These are phyloP conservation scores for Fopius arisanus DNA, from an alignment of 1,140 invertebrate genomes.

Conservation along the genomic window DNA sequence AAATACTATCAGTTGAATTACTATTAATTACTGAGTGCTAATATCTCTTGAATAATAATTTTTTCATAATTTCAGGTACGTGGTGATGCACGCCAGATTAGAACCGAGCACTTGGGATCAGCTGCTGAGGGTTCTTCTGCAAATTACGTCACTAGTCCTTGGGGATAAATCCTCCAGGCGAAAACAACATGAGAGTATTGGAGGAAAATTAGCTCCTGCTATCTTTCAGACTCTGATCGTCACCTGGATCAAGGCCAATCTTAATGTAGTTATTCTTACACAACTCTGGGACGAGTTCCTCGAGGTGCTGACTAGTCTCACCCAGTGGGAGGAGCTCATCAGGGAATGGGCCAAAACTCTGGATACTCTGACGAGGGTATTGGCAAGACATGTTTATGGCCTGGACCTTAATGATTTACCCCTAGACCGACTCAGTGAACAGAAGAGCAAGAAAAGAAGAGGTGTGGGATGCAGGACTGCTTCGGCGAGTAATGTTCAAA, in stretches of 20 bases:
- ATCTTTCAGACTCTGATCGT: constrained; percentile 96
- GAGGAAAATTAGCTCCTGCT: constrained; percentile 85
- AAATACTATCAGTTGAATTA: too few relatives aligned
- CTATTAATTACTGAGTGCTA: too few relatives aligned
- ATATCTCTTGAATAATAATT: too few relatives aligned
- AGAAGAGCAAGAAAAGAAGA: constrained; percentile 77
- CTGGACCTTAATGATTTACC: constrained; percentile 91
- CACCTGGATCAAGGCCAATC: constrained; percentile 97
- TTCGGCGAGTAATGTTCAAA: constrained; percentile 58
- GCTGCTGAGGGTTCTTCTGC: constrained; percentile 76
- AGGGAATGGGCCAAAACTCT: constrained; percentile 98
- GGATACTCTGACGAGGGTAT: constrained; percentile 91
- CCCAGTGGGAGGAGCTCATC: constrained; percentile 94
- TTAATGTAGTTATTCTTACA: constrained; percentile 88
- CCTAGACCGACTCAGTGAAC: constrained; percentile 83
- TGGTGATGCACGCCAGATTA: constrained; percentile 96
- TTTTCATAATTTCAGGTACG: too few relatives aligned
- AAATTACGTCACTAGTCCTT: constrained; percentile 91
- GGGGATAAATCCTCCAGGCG: constrained; percentile 78
- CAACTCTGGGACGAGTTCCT: constrained; percentile 96
- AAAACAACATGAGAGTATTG: constrained; percentile 80
- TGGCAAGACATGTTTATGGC: constrained; percentile 92
- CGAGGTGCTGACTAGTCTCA: constrained; percentile 85
- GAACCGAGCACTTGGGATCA: constrained; percentile 90
- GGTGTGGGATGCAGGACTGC: constrained; percentile 63